Evolutionary conservation across 2,797 vertebrate genomes (phyloP).

Genomic region (Gadopsis marmoratus): DNA sequence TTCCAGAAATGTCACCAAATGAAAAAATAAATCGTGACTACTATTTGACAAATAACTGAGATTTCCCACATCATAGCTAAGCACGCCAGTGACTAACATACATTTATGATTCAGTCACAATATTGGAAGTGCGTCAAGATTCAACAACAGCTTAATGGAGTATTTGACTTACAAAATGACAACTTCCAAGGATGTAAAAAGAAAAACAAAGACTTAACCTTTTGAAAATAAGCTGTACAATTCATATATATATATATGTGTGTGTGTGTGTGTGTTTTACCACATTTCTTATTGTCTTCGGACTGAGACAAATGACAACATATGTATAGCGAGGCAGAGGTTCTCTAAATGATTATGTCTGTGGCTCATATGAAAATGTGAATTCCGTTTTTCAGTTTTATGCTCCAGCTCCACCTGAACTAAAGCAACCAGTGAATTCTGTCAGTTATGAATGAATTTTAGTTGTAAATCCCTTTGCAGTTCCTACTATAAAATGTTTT

Average conservation of each 20-base stretch:
- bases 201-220: not conserved
- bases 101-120: not conserved
- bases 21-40: conserved; percentile 33
- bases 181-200: not conserved
- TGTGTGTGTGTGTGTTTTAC: not conserved
- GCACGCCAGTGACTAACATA: not conserved
- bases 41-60: conserved; percentile 15
- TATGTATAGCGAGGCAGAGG: conserved; percentile 4
- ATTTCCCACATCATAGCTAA: conserved; percentile 3
- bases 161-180: conserved; percentile 11
- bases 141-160: conserved; percentile 5
- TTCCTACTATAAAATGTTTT: conserved; percentile 11
- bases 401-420: conserved; percentile 21
- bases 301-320: conserved; percentile 5
- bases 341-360: conserved; percentile 2
- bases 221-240: not conserved
- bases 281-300: not conserved
- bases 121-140: not conserved
- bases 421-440: conserved; percentile 43
- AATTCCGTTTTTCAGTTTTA: conserved; percentile 26
- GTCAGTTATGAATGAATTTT: conserved; percentile 24
- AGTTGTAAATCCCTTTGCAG: conserved; percentile 18
- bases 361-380: conserved; percentile 6
- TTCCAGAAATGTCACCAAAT: conserved; percentile 37
- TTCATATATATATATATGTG: too few species aligned